A percentile compares a stretch with the other conserved stretches of the same genome.
Conservation (phyloP, 2,113 vertebrate species). For the Chaenocephalus aceratus region DNA sequence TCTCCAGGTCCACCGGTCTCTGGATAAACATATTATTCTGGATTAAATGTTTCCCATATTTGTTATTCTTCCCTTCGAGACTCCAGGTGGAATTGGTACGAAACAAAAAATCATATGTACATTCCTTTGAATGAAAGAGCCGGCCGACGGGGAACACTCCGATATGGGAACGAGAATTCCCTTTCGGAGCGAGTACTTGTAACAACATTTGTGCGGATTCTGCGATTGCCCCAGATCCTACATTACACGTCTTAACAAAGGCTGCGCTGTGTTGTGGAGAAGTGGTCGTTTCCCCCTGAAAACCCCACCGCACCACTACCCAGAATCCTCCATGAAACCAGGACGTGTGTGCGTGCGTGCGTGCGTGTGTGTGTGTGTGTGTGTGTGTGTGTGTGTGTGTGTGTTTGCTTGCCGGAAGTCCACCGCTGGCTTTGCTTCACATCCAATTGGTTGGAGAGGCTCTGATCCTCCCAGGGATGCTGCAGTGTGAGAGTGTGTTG, state of each 20-base stretch:
- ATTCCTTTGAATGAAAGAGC: slow-evolving; percentile 75
- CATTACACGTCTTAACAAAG: slow-evolving; percentile 71
- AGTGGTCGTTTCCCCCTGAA: slow-evolving; percentile 46
- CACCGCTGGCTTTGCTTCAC: slow-evolving; percentile 49
- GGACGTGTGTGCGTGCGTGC: slow-evolving; percentile 57
- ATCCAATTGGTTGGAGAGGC: slow-evolving; percentile 63
- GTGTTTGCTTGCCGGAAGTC: slow-evolving; percentile 57
- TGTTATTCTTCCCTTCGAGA: slow-evolving; percentile 83
- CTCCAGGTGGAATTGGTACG: slow-evolving; percentile 84
- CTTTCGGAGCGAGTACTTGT: slow-evolving; percentile 78
- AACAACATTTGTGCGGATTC: slow-evolving; percentile 81
- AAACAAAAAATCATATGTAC: slow-evolving; percentile 79
- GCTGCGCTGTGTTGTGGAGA: slow-evolving; percentile 67
- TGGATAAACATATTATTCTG: slow-evolving; percentile 84
- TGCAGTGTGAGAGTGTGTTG: slow-evolving; percentile 26
- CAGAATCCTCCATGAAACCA: slow-evolving; percentile 55
- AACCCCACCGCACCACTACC: slow-evolving; percentile 19
- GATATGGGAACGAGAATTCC: slow-evolving; percentile 75
- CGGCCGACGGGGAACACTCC: slow-evolving; percentile 53
- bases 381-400: slow-evolving; percentile 31
- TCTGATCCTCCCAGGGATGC: slow-evolving; percentile 49
- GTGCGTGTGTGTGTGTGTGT: slow-evolving; percentile 41
- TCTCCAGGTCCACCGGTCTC: slow-evolving; percentile 72
- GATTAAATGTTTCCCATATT: slow-evolving; percentile 87
- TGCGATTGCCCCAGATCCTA: slow-evolving; percentile 66